Conservation (phyloP, 2,888 invertebrate species). For the Autographa gamma region DNA sequence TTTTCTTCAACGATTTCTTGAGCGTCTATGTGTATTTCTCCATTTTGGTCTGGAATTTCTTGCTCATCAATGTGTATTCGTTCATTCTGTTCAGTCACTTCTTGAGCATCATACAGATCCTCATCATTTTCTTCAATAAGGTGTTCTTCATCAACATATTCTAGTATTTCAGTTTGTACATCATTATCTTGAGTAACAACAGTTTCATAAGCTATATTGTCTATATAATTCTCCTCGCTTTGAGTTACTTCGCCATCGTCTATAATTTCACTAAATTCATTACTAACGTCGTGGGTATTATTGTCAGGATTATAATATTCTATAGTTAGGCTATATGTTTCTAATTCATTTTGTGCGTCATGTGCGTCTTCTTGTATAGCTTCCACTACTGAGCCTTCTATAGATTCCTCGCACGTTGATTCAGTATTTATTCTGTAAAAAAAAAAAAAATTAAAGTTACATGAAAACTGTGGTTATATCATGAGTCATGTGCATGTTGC, state of each 20-base stretch:
- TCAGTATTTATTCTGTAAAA: constrained; percentile 27
- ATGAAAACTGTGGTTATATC: too few species aligned
- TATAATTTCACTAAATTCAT: constrained; percentile 33
- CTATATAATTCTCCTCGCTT: constrained; percentile 32
- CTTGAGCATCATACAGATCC: constrained; percentile 23
- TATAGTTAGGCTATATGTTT: constrained; percentile 38
- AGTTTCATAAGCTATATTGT: constrained; percentile 56
- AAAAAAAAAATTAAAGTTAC: too few species aligned
- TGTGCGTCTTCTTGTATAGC: constrained; percentile 24
- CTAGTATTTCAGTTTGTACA: constrained; percentile 27
- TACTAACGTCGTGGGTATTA: constrained; percentile 27
- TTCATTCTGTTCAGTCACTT: constrained; percentile 5
- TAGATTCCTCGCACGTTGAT: constrained; percentile 11
- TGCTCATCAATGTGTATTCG: background rate
- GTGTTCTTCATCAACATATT: constrained; percentile 35
- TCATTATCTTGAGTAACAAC: constrained; percentile 45
- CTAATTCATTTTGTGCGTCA: constrained; percentile 32
- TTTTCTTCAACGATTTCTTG: constrained; percentile 22
- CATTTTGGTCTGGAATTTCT: constrained; percentile 7
- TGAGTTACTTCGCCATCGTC: constrained; percentile 19
- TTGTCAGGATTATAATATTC: constrained; percentile 42
- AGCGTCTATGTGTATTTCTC: constrained; percentile 21
- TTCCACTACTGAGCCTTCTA: constrained; percentile 20
- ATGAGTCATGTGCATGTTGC: too few species aligned
- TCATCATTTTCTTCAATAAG: constrained; percentile 22